Base-by-base conservation (phyloP, 2,888 invertebrate genomes). In the Leptinotarsa haldemani region DNA sequence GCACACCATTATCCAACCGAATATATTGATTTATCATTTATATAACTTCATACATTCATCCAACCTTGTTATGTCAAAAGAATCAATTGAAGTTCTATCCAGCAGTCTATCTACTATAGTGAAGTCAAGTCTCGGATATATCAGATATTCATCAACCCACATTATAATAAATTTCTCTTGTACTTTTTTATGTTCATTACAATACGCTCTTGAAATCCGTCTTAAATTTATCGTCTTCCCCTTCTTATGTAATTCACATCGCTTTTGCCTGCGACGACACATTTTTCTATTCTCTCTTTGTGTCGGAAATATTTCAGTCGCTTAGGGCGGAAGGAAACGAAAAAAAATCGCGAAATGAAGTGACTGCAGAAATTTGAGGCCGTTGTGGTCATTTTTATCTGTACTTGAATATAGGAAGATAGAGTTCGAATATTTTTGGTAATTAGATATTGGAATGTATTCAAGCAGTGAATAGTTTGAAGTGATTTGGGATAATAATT, bases 161-260 rank as follows among this genome's bases (percentile, higher is more conserved):
- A 81, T 82, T 80, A 78, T 82, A 81, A 84, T 83, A 82, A 83
- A 56, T 83, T 83, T 81, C 78, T 74, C 79, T 78, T 79, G 80
- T 82, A 80, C 81, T 80, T 79, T 78, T 56, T 78, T 81, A 9
- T 83, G 82, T 83, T 83, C 83, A 84, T 84, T 83, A 84, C 82
- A 83, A 83, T 82, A 82, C 81, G 81, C 81, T 82, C 80, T 77
- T 77, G 66, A 81, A 78, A 82, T 83, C 83, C 82, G 80, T 79
- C 79, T 78, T 79, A 77, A 83, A 83, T 84, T 84, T 83, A 81
- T 84, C 83, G 83, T 84, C 80, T 81, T 58, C 80, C 82, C 80
- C 83, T 82, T 80, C 83, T 83, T 83, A 83, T 82, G 81, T 82
- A 82, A 83, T 83, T 82, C 83, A 82, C 83, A 83, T 82, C 82